Conservation (phyloP, 2,888 invertebrate species). For the Escarpia spicata region DNA sequence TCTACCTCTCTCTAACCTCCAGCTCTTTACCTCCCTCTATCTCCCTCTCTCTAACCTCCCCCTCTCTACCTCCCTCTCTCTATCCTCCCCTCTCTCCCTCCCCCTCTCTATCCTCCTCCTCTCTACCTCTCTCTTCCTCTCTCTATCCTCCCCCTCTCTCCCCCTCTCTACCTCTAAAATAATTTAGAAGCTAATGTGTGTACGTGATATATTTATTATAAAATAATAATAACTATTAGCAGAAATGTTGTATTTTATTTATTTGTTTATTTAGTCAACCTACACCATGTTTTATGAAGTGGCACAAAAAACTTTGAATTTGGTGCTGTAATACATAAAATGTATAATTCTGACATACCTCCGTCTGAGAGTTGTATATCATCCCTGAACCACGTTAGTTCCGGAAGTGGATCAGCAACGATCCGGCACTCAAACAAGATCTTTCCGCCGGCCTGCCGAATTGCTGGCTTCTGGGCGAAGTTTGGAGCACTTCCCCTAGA, state of each 20-base stretch:
- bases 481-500: slow-evolving; percentile 86
- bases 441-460: slow-evolving; percentile 95
- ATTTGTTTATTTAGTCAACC: too few species aligned
- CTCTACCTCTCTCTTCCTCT: neutral
- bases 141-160: too few species aligned
- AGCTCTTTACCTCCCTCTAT: neutral
- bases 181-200: neutral
- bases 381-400: slow-evolving; percentile 80
- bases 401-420: slow-evolving; percentile 95
- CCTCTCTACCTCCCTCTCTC: neutral
- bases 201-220: neutral
- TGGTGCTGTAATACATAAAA: neutral
- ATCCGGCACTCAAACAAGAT: slow-evolving; percentile 97
- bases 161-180: neutral
- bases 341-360: slow-evolving; percentile 36
- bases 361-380: slow-evolving; percentile 41
- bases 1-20: neutral
- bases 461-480: slow-evolving; percentile 96
- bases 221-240: neutral
- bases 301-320: too few species aligned
- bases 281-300: too few species aligned
- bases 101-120: neutral
- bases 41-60: neutral
- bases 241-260: neutral
- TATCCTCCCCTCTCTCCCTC: neutral